Evolutionary conservation across 1,140 invertebrate species (phyloP), one percentile per base, ranked within the genome.

Genomic region (Trachymyrmex cornetzi): DNA sequence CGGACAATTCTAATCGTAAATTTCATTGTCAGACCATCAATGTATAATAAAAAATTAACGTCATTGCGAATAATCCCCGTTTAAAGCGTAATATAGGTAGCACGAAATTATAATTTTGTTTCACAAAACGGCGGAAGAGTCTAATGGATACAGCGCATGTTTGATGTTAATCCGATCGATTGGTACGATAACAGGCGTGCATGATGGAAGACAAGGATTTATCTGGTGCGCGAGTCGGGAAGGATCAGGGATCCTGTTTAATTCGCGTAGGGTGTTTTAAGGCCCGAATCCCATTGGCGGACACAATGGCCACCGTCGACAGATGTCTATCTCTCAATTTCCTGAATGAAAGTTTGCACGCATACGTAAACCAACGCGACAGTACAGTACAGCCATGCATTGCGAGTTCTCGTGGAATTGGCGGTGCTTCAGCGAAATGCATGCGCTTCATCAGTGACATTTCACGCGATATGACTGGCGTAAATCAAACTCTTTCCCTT

Each of bases 281-380:
- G 90, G 84, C 82, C 50, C 87, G 71, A 90, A 90, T 91, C 84
- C 89, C 88, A 91, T 90, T 87, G 89, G 38, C 53, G 53, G 34
- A 12, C 34, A 91, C 89, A 91, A 91, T 91, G 84, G 90, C 63
- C 93, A 89, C 92, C 88, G 92, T 91, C 92, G 93, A 94, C 93
- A 94, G 93, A 94, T 94, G 93, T 94, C 93, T 92, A 93, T 93
- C 93, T 94, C 93, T 92, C 92, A 92, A 93, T 94, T 94, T 94
- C 91, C 90, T 92, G 92, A 90, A 90, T 81, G 89, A 91, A 93
- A 93, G 90, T 93, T 93, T 90, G 85, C 90, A 72, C 87, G 87
- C 87, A 90, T 90, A 91, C 72, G 89, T 86, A 90, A 88, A 91
- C 92, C 89, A 88, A n/a, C 19, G 59, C 80, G 71, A 79, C 81